These are phyloP conservation scores for Eubasilissa regina DNA, from an alignment of 1,140 invertebrate species.

Conservation along the genomic window DNA sequence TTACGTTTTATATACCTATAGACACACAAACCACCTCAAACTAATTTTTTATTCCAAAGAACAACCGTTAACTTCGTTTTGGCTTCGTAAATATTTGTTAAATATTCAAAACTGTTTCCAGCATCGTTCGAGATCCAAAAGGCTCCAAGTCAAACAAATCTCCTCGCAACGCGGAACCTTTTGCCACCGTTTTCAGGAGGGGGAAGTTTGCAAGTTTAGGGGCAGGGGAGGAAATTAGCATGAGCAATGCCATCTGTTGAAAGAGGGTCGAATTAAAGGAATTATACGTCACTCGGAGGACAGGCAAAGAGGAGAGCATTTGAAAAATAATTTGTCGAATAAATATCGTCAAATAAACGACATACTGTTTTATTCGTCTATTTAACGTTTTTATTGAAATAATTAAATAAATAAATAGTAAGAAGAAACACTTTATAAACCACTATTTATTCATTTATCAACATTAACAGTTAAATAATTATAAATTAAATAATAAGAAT, in stretches of 20 bases:
- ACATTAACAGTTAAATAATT: too few relatives aligned
- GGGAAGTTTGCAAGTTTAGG: slow-evolving; percentile 19
- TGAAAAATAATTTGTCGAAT: slow-evolving; percentile 12
- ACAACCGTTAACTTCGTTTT: slow-evolving; percentile 25
- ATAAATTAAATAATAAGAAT: too few relatives aligned
- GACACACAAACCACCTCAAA: not conserved
- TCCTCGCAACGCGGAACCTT: not conserved
- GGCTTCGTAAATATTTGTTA: slow-evolving; percentile 56
- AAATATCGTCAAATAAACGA: too few relatives aligned
- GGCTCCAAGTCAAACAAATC: slow-evolving; percentile 6
- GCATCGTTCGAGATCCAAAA: not conserved
- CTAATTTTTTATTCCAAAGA: slow-evolving; percentile 35
- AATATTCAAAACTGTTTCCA: slow-evolving; percentile 57
- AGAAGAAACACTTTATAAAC: too few relatives aligned
- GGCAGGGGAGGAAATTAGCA: slow-evolving; percentile 49
- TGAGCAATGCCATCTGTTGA: slow-evolving; percentile 47
- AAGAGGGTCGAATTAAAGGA: slow-evolving; percentile 56
- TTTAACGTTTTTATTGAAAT: too few relatives aligned
- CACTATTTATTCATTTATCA: too few relatives aligned
- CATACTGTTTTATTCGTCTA: not conserved
- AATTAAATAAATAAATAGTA: too few relatives aligned
- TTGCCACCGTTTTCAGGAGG: not conserved
- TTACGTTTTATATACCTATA: too few relatives aligned
- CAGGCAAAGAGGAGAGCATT: not conserved
- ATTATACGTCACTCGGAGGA: slow-evolving; percentile 50